phyloP scores from a whole-genome alignment of 2,113 vertebrate genomes.

The Lamprologus callipterus region DNA sequence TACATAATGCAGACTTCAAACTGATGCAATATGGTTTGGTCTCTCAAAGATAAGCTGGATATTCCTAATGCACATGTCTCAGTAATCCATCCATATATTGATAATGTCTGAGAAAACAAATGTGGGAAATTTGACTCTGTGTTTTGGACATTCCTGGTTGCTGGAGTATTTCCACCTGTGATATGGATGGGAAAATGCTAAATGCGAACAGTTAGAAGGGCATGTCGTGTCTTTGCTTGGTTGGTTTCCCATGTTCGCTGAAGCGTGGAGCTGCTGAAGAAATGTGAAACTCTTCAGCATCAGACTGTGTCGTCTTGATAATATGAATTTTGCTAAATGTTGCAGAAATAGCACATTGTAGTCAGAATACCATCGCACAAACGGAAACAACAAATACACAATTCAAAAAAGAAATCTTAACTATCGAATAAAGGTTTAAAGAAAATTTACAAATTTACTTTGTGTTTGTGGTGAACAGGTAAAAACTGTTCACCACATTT shows the following conservation, averaged over 20 bases:
- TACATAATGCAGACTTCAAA: background rate
- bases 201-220: background rate
- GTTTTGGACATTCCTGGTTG: background rate
- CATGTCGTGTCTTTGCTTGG: background rate
- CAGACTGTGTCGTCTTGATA: background rate
- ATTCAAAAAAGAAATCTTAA: background rate
- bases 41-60: background rate
- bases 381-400: accelerated
- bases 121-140: background rate
- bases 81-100: background rate
- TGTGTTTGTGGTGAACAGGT: background rate
- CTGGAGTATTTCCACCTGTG: background rate
- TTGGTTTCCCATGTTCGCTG: background rate
- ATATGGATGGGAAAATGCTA: background rate
- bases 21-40: background rate
- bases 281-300: background rate
- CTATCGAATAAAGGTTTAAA: background rate
- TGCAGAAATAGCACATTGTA: background rate
- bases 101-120: background rate
- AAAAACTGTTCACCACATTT: background rate
- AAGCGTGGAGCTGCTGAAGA: background rate
- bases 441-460: background rate
- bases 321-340: background rate
- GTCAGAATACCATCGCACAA: background rate
- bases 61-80: background rate